Percentiles rank a stretch among this genome's conserved stretches.
Conservation (phyloP, 2,888 invertebrate genomes). For the Myopa tessellatipennis region DNA sequence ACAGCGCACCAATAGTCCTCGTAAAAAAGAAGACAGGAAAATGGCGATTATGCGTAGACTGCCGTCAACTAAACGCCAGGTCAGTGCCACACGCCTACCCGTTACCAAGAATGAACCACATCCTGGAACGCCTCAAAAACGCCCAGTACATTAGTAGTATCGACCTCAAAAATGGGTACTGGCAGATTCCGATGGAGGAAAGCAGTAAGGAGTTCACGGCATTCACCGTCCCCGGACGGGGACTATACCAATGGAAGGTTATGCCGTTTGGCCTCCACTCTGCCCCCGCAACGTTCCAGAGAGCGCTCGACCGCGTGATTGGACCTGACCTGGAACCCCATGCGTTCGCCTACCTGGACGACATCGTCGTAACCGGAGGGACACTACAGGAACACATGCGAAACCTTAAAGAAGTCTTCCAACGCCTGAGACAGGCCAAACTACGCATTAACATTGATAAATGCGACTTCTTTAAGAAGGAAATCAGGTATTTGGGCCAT, state of each 20-base stretch:
- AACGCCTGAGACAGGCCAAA: neutral
- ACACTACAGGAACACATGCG: slow-evolving; percentile 8
- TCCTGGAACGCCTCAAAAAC: neutral
- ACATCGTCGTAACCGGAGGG: slow-evolving; percentile 2
- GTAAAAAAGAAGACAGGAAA: slow-evolving; percentile 6
- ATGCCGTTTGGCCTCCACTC: slow-evolving; percentile 29
- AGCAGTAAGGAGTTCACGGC: too few relatives aligned
- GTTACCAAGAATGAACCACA: neutral
- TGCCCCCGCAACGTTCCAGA: slow-evolving; percentile 17
- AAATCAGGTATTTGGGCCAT: slow-evolving; percentile 38
- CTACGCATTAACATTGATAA: slow-evolving; percentile 33
- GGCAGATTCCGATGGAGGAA: too few relatives aligned
- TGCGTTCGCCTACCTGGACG: slow-evolving; percentile 26
- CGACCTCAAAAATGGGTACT: too few relatives aligned
- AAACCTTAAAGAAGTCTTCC: neutral
- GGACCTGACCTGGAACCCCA: slow-evolving; percentile 17
- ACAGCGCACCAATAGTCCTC: slow-evolving; percentile 10
- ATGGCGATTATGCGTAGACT: slow-evolving; percentile 9
- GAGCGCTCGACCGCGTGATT: neutral
- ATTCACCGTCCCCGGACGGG: too few relatives aligned
- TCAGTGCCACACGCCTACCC: neutral
- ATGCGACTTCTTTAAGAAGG: slow-evolving; percentile 33
- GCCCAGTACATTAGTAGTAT: too few relatives aligned
- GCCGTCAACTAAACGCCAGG: neutral
- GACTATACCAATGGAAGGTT: neutral